Percentiles rank a stretch among this genome's conserved stretches.
These are phyloP conservation scores for Junonia oenone DNA, from an alignment of 2,888 invertebrate species.

Conservation along the genomic window DNA sequence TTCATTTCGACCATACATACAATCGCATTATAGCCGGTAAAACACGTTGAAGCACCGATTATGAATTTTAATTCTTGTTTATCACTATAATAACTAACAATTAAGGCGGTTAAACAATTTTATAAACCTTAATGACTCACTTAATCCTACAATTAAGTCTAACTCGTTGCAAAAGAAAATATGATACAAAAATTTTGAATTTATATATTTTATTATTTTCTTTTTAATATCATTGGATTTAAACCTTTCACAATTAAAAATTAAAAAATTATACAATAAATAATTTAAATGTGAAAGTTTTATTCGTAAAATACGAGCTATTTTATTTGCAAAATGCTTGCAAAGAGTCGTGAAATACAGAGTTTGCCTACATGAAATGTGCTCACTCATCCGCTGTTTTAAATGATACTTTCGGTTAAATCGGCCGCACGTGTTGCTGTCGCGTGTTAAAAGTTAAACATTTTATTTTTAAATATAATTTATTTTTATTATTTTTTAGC, in stretches of 20 bases:
- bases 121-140: too few species aligned
- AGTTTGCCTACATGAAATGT: slow-evolving; percentile 8
- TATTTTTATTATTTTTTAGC: too few species aligned
- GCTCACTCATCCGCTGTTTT: slow-evolving; percentile 9
- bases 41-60: neutral
- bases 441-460: neutral
- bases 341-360: neutral
- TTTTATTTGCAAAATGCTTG: neutral
- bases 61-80: too few species aligned
- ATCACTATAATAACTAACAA: too few species aligned
- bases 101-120: too few species aligned
- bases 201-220: too few species aligned
- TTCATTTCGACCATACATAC: too few species aligned
- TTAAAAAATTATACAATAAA: neutral
- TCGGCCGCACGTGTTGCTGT: slow-evolving; percentile 2
- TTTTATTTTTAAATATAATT: neutral
- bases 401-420: slow-evolving; percentile 17
- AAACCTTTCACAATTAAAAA: too few species aligned
- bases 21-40: neutral
- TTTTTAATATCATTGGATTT: too few species aligned
- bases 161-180: too few species aligned
- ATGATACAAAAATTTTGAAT: too few species aligned
- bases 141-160: too few species aligned
- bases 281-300: neutral
- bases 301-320: neutral